A percentile compares a stretch with the other conserved stretches of the same genome.
These are phyloP conservation scores for Vulpes vulpes DNA, from an alignment of 2,113 vertebrate species.

Conservation along the genomic window DNA sequence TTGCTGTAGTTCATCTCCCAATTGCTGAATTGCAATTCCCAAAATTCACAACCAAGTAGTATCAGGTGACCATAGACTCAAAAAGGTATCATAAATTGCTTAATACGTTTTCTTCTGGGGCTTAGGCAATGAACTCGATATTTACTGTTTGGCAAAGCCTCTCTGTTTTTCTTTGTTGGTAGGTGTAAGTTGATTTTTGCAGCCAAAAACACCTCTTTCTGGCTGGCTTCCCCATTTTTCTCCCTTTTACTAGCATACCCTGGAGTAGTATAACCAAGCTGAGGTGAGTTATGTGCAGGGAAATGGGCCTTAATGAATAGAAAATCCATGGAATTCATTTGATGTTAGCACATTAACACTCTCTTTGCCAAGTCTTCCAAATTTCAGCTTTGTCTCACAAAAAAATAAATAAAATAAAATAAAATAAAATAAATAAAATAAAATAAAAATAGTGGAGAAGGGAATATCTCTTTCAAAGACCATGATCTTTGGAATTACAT, in stretches of 20 bases:
- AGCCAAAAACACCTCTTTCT: conserved; percentile 89
- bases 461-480: conserved; percentile 64
- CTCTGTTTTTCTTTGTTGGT: conserved; percentile 87
- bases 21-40: conserved; percentile 61
- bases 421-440: too few relatives aligned
- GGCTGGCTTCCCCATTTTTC: conserved; percentile 83
- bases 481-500: conserved; percentile 66
- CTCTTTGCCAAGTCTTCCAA: conserved; percentile 84
- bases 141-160: conserved; percentile 88
- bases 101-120: conserved; percentile 77
- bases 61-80: conserved; percentile 76
- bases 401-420: not conserved
- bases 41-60: conserved; percentile 70
- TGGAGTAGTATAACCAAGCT: conserved; percentile 88
- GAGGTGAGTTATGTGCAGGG: conserved; percentile 87
- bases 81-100: conserved; percentile 83
- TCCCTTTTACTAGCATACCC: conserved; percentile 88
- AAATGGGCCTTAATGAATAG: conserved; percentile 88
- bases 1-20: conserved; percentile 61
- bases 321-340: conserved; percentile 89
- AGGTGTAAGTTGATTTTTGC: conserved; percentile 88
- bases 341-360: conserved; percentile 90
- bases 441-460: conserved; percentile 9
- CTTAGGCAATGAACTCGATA: conserved; percentile 80
- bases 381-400: conserved; percentile 82